Evolutionary conservation across 2,888 invertebrate genomes (phyloP), one percentile per base, ranked within the genome.

Genomic region (Eubasilissa splendida): DNA sequence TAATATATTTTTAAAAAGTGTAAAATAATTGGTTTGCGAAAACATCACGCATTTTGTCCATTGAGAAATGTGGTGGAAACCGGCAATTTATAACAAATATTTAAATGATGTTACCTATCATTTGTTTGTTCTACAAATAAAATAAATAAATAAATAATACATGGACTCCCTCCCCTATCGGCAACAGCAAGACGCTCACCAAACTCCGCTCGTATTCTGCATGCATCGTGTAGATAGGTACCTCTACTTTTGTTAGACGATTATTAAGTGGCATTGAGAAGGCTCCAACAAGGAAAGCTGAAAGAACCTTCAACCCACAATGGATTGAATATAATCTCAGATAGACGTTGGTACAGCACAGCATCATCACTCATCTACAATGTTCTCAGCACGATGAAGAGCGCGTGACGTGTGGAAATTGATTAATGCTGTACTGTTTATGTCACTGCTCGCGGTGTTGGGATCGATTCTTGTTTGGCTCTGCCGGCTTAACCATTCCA

Each of bases 291-390:
- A 52, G 50, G 52, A 68, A 68, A 68, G 68, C 68, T 68, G 42
- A 68, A 68, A 68, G 68, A 50, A 50, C 50, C 68, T 68, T 50
- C 50, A 50, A 9, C 33, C n/a, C 52, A 42, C 50, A 14, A 68
- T 68, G 50, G 50, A 50, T 68, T n/a, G 68, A 50, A 50, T 14
- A n/a, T 50, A 14, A 50, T 50, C 42, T 50, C 50, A 14, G 52
- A 50, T 10, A 50, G 68, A 68, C 68, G 14, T 33, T 42, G 63
- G 33, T 33, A 63, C 63, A 31, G 33, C 50, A n/a, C 68, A 42
- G 68, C 68, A 68, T 68, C 68, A 68, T 68, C 68, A 68, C 42
- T 68, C 68, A 50, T 68, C 50, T 9, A 14, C 50, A 68, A 68
- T 68, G 68, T 33, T 50, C 68, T 68, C 68, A 2, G 68, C 68